These are phyloP conservation scores for Megaptera novaeangliae DNA, from an alignment of 2,113 vertebrate species.

Conservation along the genomic window DNA sequence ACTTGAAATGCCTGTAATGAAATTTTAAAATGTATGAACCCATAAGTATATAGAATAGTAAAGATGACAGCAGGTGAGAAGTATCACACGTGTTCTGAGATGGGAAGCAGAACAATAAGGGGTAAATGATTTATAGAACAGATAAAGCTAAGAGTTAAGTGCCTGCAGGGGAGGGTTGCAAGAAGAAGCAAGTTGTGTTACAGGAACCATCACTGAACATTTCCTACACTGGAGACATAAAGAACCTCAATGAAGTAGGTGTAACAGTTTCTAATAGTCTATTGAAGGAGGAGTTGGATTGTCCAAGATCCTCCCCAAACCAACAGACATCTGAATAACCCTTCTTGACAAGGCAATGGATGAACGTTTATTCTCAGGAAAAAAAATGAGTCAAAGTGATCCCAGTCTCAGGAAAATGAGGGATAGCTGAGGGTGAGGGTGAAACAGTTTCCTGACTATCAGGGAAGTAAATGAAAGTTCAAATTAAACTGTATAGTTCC, in stretches of 20 bases:
- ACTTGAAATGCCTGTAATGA: background rate
- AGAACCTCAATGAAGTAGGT: fast-evolving
- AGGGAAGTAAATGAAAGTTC: background rate
- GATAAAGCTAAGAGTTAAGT: background rate
- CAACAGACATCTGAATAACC: background rate
- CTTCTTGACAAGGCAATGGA: background rate
- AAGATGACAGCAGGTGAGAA: background rate
- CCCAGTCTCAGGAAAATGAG: background rate
- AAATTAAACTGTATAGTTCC: background rate
- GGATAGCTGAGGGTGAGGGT: background rate
- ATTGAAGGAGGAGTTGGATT: background rate
- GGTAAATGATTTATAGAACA: background rate
- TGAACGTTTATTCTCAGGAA: background rate
- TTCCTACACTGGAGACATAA: background rate
- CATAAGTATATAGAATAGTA: background rate
- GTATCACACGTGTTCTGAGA: background rate
- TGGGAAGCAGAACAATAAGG: background rate
- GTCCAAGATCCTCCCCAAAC: background rate
- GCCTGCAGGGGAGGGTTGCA: background rate
- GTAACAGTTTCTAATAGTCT: background rate
- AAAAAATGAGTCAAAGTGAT: background rate
- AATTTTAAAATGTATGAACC: background rate
- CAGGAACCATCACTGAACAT: background rate
- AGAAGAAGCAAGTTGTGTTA: background rate
- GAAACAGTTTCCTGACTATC: background rate